These are phyloP conservation scores for Muscicapa comitata DNA, from an alignment of 2,797 vertebrate species.

Conservation along the genomic window DNA sequence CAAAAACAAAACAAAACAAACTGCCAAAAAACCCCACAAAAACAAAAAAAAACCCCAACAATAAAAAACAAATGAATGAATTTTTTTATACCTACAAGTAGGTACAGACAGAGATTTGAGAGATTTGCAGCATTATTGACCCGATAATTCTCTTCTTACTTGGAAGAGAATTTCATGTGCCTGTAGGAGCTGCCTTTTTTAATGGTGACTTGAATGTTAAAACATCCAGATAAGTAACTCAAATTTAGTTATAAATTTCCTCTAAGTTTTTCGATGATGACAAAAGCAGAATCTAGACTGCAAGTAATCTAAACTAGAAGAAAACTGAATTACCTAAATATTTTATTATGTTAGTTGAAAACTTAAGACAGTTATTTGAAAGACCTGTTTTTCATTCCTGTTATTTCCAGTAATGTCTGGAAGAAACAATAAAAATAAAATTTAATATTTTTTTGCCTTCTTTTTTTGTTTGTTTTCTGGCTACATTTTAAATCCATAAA, in stretches of 20 bases:
- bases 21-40: neutral
- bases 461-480: neutral
- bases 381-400: neutral
- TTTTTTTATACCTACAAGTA: neutral
- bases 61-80: fast-evolving
- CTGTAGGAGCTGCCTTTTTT: neutral
- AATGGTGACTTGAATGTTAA: neutral
- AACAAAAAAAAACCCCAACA: neutral
- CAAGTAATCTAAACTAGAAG: neutral
- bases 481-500: neutral
- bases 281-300: neutral
- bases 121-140: neutral
- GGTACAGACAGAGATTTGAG: neutral
- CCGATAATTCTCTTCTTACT: neutral
- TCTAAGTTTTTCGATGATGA: neutral
- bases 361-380: neutral
- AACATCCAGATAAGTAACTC: neutral
- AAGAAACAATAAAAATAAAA: neutral
- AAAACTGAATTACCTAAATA: slow-evolving; percentile 24
- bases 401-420: neutral
- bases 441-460: neutral
- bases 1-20: neutral
- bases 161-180: neutral
- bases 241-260: neutral
- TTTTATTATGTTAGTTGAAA: slow-evolving; percentile 4